phyloP scores from a whole-genome alignment of 2,888 invertebrate species.

The Alsophila aescularia region DNA sequence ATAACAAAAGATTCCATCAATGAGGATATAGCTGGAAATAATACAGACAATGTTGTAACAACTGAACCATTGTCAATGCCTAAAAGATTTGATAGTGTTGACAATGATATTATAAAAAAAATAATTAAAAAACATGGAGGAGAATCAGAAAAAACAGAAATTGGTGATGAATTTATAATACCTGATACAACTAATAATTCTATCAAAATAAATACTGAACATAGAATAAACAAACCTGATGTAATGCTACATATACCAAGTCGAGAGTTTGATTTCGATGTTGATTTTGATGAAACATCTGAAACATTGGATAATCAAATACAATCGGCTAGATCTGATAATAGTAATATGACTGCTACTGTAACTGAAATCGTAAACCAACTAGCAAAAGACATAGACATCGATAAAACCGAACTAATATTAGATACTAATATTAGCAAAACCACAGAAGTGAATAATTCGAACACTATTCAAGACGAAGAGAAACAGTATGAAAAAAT shows the following conservation, averaged over 20 bases:
- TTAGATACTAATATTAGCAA: too few relatives aligned
- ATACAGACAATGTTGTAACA: too few relatives aligned
- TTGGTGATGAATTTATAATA: slow-evolving; percentile 18
- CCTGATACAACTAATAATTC: slow-evolving; percentile 23
- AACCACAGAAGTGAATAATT: too few relatives aligned
- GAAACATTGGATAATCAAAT: slow-evolving; percentile 5
- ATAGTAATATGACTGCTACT: slow-evolving; percentile 15
- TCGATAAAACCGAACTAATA: too few relatives aligned
- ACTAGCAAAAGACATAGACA: slow-evolving; percentile 4
- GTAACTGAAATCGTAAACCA: slow-evolving; percentile 15
- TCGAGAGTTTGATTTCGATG: slow-evolving; percentile 57
- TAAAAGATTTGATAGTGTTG: not conserved
- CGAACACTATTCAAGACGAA: too few relatives aligned
- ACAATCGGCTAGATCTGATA: not conserved
- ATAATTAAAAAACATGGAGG: not conserved
- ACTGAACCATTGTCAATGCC: too few relatives aligned
- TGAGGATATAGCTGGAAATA: too few relatives aligned
- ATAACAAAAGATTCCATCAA: not conserved
- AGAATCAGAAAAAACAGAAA: not conserved
- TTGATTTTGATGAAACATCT: slow-evolving; percentile 29
- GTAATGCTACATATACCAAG: slow-evolving; percentile 73
- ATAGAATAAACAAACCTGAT: slow-evolving; percentile 64
- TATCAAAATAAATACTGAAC: slow-evolving; percentile 39
- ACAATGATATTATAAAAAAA: not conserved
- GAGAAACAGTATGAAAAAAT: not conserved